These are phyloP conservation scores for Bemisia tabaci DNA, from an alignment of 1,140 invertebrate species.

Conservation along the genomic window DNA sequence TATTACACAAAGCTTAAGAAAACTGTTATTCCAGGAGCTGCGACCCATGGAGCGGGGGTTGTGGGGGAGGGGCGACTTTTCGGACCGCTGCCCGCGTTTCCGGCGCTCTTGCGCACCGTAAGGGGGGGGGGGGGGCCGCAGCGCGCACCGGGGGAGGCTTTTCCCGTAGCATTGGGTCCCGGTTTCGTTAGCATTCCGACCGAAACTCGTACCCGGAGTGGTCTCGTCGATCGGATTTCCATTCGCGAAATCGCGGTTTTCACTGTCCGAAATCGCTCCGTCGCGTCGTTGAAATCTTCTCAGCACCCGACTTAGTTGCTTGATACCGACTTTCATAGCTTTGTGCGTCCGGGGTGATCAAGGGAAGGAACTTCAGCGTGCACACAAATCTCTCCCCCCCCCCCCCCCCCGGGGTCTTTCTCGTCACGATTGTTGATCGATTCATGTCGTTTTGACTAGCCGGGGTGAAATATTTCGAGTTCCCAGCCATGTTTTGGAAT, in stretches of 20 bases:
- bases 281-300: neutral
- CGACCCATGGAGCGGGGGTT: no score
- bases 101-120: neutral
- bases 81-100: neutral
- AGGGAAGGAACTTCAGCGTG: neutral
- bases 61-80: no score
- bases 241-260: no score
- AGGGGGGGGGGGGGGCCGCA: neutral
- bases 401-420: neutral
- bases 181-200: neutral
- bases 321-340: no score
- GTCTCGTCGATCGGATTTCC: no score
- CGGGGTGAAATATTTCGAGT: neutral
- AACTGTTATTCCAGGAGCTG: no score
- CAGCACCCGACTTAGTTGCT: neutral
- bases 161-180: neutral
- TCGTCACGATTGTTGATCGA: neutral
- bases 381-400: neutral
- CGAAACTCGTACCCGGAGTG: neutral
- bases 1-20: no score
- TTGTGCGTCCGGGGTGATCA: neutral
- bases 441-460: neutral
- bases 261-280: no score
- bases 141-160: no score
- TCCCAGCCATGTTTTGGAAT: neutral